These are phyloP conservation scores for Falco rusticolus DNA, from an alignment of 2,797 vertebrate species.

Conservation along the genomic window DNA sequence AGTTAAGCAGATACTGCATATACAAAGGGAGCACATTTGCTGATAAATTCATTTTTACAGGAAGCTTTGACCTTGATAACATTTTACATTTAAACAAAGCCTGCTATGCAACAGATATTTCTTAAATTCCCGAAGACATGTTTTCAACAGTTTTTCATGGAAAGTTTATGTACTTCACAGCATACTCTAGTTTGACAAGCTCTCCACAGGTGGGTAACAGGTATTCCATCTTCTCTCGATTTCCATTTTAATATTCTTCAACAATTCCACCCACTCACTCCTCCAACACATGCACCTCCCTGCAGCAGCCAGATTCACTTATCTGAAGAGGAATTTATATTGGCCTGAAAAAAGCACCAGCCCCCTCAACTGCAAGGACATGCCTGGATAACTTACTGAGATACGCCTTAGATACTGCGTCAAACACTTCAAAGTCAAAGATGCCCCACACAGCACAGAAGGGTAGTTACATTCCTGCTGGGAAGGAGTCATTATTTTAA, in stretches of 20 bases:
- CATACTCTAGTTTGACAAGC: background rate
- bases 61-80: background rate
- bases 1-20: background rate
- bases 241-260: background rate
- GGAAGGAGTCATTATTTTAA: background rate
- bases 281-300: background rate
- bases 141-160: background rate
- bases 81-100: background rate
- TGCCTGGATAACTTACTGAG: background rate
- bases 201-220: background rate
- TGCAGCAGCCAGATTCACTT: slow-evolving; percentile 6
- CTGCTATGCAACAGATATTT: background rate
- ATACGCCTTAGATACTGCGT: background rate
- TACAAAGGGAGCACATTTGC: background rate
- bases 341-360: slow-evolving; percentile 11
- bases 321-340: slow-evolving; percentile 20
- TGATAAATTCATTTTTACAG: background rate
- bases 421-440: background rate
- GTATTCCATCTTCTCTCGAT: background rate
- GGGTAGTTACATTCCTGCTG: background rate
- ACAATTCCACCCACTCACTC: background rate
- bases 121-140: background rate
- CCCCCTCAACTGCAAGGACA: background rate
- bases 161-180: background rate
- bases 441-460: background rate